phyloP scores from a whole-genome alignment of 1,140 invertebrate species.

The Polyergus mexicanus region DNA sequence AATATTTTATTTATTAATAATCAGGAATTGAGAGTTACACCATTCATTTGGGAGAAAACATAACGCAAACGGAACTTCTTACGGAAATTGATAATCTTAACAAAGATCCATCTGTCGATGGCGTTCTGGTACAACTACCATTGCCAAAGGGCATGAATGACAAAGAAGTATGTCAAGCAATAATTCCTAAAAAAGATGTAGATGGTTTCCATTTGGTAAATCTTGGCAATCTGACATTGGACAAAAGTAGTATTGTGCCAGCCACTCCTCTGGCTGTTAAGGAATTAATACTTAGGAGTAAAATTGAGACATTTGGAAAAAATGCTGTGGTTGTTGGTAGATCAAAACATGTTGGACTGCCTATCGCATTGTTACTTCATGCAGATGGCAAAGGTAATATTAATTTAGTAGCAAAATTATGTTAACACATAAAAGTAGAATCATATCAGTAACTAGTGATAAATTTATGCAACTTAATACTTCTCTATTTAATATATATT shows the following conservation, averaged over 20 bases:
- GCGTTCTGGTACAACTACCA: constrained; percentile 95
- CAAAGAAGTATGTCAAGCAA: constrained; percentile 92
- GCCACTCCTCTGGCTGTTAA: constrained; percentile 94
- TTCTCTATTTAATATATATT: not conserved
- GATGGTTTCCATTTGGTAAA: constrained; percentile 96
- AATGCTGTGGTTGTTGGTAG: constrained; percentile 95
- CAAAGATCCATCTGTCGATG: constrained; percentile 90
- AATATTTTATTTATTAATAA: constrained; percentile 11
- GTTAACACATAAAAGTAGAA: not conserved
- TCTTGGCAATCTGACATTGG: constrained; percentile 91
- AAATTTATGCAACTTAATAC: not conserved
- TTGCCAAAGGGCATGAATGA: constrained; percentile 92
- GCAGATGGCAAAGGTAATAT: constrained; percentile 89
- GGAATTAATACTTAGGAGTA: constrained; percentile 91
- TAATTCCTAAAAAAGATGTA: constrained; percentile 94
- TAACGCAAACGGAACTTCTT: constrained; percentile 90
- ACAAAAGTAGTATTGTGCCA: constrained; percentile 93
- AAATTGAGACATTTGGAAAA: constrained; percentile 93
- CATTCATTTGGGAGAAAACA: constrained; percentile 87
- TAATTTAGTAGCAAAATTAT: constrained; percentile 26
- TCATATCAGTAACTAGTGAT: not conserved
- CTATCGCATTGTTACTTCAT: constrained; percentile 93
- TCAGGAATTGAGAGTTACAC: constrained; percentile 90
- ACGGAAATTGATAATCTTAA: constrained; percentile 90
- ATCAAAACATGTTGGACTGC: constrained; percentile 96